Conservation (phyloP, 2,113 vertebrate species). For the Nesoenas mayeri region DNA sequence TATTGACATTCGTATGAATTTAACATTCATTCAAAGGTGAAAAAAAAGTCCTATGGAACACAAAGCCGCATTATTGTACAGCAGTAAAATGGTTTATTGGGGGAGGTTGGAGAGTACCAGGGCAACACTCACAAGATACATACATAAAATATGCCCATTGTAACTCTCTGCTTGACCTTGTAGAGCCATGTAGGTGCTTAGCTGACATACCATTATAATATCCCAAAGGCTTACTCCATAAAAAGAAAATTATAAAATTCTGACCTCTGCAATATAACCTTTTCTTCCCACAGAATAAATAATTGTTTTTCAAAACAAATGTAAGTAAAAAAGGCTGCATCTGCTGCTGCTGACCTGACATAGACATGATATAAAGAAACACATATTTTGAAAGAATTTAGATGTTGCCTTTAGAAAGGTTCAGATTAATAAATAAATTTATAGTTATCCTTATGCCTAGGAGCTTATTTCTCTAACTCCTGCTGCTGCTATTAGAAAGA, state of each 20-base stretch:
- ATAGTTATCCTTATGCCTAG: neutral
- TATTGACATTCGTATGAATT: constrained; percentile 48
- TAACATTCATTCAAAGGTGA: constrained; percentile 36
- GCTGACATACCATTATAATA: constrained; percentile 40
- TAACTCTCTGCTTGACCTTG: constrained; percentile 75
- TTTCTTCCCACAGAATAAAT: constrained; percentile 52
- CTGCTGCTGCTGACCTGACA: constrained; percentile 23
- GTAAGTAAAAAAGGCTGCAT: constrained; percentile 16
- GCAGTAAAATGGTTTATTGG: constrained; percentile 52
- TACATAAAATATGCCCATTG: constrained; percentile 65
- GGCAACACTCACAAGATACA: constrained; percentile 15
- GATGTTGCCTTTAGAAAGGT: neutral
- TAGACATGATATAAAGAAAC: constrained; percentile 29
- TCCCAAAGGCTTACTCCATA: constrained; percentile 49
- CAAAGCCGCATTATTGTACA: constrained; percentile 53
- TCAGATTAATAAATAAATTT: constrained; percentile 57
- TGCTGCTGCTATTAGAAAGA: neutral
- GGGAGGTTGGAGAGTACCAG: neutral
- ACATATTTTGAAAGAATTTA: constrained; percentile 33
- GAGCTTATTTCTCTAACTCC: constrained; percentile 50
- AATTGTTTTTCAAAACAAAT: constrained; percentile 67
- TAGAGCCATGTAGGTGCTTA: constrained; percentile 23
- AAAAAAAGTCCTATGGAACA: constrained; percentile 15
- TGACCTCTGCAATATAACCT: constrained; percentile 41
- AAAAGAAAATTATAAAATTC: constrained; percentile 46